A percentile compares a stretch with the other conserved stretches of the same genome.
These are phyloP conservation scores for Hypena proboscidalis DNA, from an alignment of 2,888 invertebrate genomes.

Conservation along the genomic window DNA sequence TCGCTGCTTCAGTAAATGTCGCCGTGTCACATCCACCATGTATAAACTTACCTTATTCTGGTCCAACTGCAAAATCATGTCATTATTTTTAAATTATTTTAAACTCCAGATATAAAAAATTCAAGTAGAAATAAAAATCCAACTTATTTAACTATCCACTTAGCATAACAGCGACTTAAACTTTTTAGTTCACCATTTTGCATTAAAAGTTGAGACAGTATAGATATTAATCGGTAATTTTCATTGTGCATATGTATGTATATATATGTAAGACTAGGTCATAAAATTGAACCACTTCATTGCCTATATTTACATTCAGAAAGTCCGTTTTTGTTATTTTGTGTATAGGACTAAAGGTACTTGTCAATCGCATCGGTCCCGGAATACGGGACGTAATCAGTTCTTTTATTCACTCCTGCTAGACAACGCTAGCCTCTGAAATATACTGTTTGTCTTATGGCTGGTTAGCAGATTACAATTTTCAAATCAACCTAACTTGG, in stretches of 20 bases:
- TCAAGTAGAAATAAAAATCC: no score
- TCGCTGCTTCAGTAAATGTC: no score
- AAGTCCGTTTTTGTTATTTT: not conserved
- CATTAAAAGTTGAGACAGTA: conserved; percentile 2
- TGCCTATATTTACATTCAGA: not conserved
- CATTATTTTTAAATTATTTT: no score
- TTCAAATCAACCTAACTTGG: no score
- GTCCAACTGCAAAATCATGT: no score
- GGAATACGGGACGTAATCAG: not conserved
- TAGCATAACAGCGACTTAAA: not conserved
- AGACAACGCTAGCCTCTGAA: no score
- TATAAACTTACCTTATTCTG: no score
- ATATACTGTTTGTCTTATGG: no score
- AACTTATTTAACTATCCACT: not conserved
- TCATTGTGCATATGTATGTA: not conserved
- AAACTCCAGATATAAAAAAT: no score
- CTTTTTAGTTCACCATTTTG: not conserved
- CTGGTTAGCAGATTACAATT: no score
- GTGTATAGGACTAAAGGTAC: not conserved
- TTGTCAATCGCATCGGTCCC: not conserved
- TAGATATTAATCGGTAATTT: not conserved
- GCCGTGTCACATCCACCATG: no score
- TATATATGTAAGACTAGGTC: not conserved
- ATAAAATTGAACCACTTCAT: conserved; percentile 14
- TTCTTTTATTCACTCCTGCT: no score